Base-by-base conservation (phyloP, 2,888 invertebrate genomes). In the Muschampia plurimacula region DNA sequence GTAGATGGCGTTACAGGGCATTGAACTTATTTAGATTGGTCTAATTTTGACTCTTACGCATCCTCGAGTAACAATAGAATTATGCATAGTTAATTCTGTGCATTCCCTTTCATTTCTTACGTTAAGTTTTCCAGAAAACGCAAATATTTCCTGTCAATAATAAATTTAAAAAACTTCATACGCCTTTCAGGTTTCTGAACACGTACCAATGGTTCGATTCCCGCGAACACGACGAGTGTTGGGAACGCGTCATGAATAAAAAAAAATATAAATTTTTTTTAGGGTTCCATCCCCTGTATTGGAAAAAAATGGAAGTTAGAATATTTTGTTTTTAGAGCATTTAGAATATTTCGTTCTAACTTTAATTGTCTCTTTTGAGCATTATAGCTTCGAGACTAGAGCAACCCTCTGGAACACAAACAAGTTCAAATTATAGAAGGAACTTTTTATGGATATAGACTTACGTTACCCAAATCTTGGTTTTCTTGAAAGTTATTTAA, bases 211-310 rank as follows among this genome's bases (percentile, higher is more conserved):
- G 77, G 82, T 86, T 88, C 84, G 86, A 86, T 87, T 85, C 81
- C 81, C 81, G 79, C 82, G 77, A 83, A 84, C 79, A 76, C 76
- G 75, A 69, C 44, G 77, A 80, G 81, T 78, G 79, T 75, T 74
- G 76, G 82, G 81, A 82, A 82, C 87, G 85, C 80, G 84, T 80
- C 79, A 81, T 83, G 89, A 88, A 89, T 89, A 86, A 85, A 85
- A 85, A 85, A 84, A 79, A 57, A 80, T 80, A 79, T 78, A 81
- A 80, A 79, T 78, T 76, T 74, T 74, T 77, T 63, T 76, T 63
- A 63, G 62, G 62, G 62, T 63, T 63, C 39, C 62, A 15, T 41
- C 5, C 9, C 36, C 8, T n/a, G 15, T 1, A 6, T 36, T 12
- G 4, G 8, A 59, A 36, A 28, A 36, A 60, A 22, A 28, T 0